phyloP scores from a whole-genome alignment of 2,888 invertebrate species.

The Hypolimnas misippus region DNA sequence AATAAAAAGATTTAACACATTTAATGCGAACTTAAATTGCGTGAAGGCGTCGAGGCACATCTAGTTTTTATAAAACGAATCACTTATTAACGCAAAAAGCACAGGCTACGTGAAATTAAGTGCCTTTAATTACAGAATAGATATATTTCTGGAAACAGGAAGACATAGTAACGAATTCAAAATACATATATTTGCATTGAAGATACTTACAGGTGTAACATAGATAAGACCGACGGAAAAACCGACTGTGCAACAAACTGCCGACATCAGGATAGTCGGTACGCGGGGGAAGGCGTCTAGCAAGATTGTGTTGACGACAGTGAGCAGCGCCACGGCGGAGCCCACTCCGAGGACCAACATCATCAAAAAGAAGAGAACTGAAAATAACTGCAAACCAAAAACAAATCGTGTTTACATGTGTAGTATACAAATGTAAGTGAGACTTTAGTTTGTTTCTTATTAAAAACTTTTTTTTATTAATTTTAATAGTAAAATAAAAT shows the following conservation, averaged over 20 bases:
- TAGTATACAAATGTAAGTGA: no score
- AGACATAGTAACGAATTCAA: no score
- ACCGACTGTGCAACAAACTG: conserved; percentile 76
- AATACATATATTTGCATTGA: no score
- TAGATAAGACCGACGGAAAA: conserved; percentile 88
- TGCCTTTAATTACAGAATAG: no score
- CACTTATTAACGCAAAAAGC: no score
- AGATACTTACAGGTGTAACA: conserved; percentile 87
- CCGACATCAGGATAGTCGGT: conserved; percentile 85
- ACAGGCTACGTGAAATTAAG: no score
- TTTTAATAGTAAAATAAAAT: no score
- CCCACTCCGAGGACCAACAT: conserved; percentile 91
- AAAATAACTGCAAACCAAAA: conserved; percentile 84
- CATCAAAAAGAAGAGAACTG: conserved; percentile 92
- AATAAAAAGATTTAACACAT: conserved; percentile 44
- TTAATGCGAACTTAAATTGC: not conserved
- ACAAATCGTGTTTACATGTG: not conserved
- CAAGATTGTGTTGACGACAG: conserved; percentile 86
- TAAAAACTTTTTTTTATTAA: no score
- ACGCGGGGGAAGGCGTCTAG: conserved; percentile 87
- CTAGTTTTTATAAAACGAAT: no score
- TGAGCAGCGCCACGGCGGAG: conserved; percentile 88
- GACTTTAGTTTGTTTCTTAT: no score
- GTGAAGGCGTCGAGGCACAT: no score
- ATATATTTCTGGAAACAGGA: no score